Conservation (phyloP, 2,113 vertebrate genomes). For the Cavia aperea region DNA sequence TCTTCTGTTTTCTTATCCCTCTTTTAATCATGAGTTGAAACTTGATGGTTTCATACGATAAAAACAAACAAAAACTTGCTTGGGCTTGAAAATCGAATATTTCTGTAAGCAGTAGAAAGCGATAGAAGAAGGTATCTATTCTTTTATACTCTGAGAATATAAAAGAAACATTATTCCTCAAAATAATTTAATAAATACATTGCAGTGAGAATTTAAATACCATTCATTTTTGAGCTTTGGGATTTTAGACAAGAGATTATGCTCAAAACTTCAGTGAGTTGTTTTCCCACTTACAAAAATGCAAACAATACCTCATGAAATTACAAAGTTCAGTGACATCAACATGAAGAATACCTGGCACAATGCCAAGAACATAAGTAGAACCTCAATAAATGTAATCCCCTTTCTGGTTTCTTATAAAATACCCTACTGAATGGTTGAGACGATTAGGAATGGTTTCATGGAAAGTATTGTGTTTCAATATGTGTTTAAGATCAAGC, state of each 20-base stretch:
- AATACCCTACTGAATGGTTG: not conserved
- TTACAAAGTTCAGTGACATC: not conserved
- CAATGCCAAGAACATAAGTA: not conserved
- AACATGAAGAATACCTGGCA: not conserved
- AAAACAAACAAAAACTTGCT: not conserved
- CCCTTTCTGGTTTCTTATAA: constrained; percentile 26
- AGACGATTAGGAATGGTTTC: constrained; percentile 31
- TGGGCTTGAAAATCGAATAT: not conserved
- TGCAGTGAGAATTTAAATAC: not conserved
- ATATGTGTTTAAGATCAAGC: constrained; percentile 15
- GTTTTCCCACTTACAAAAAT: constrained; percentile 1
- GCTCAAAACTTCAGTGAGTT: not conserved
- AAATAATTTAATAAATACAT: not conserved
- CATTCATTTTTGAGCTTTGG: not conserved
- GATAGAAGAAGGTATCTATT: not conserved
- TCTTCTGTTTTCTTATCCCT: not conserved
- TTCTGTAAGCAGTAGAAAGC: not conserved
- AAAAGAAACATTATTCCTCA: constrained; percentile 30
- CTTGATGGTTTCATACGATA: not conserved
- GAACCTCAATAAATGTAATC: constrained; percentile 5
- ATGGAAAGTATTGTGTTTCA: constrained; percentile 23
- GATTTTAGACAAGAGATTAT: constrained; percentile 3
- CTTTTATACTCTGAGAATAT: not conserved
- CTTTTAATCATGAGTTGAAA: not conserved
- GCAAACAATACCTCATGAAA: not conserved